Evolutionary conservation across 1,140 invertebrate genomes (phyloP), one percentile per base, ranked within the genome.

Genomic region (Cyrtorhinus lividipennis): DNA sequence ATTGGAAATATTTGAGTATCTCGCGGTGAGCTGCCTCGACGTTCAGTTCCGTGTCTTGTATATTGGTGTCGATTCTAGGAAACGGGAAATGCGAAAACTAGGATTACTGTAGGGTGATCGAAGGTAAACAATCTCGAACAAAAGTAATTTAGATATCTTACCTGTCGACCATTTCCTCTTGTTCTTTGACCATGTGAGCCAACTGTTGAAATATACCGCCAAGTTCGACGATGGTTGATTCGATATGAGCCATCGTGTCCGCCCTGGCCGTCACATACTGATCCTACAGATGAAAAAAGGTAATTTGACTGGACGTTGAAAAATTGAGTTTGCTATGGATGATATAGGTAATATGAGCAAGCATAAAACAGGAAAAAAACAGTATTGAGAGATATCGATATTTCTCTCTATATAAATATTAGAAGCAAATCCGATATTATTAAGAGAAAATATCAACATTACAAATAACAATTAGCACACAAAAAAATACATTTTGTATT

Each of bases 181-280:
- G 97, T 76, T 99, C 96, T 72, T 98, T 95, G 23, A 99, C 95
- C 92, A 99, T 96, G 71, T 92, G 88, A 20, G 96, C 95, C 66
- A 99, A 77, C 73, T 99, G 95, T 71, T 92, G 89, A 73, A 99
- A 99, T 72, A 99, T 99, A 46, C 90, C 90, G 3, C 96, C 95
- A n/a, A 99, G 76, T 77, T 99, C 96, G 15, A 98, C 92, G 71
- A 99, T 99, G 25, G 95, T 99, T 12, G 91, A 92, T 76, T 99
- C 96, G 71, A 99, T 98, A 73, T 92, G 97, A 73, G 98, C 92
- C 94, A 99, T 98, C 0, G 95, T 95, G 72, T 96, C 92, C 30
- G 92, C 92, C 69, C 96, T 79, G 71, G 87, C 89, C 71, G 92
- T 87, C 23, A 97, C 81, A 77, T 97, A 98, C 23, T 84, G 79